Conservation (phyloP, 2,113 vertebrate species). For the Xyrauchen texanus region DNA sequence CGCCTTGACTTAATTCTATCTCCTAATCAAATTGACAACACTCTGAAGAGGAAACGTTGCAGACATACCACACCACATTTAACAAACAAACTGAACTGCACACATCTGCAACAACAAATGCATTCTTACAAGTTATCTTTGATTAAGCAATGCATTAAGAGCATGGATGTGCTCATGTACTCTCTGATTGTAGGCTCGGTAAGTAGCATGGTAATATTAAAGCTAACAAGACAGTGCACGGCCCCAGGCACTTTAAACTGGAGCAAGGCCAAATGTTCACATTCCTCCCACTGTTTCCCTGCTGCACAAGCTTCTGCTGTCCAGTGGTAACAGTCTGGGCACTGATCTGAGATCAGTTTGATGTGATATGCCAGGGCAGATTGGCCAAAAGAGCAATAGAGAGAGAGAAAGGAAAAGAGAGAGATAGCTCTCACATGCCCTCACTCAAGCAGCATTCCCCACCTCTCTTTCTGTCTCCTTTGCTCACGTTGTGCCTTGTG, state of each 20-base stretch:
- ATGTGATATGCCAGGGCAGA: background rate
- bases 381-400: background rate
- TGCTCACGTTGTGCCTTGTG: constrained; percentile 3
- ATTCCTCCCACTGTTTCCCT: constrained; percentile 69
- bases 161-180: too few relatives aligned
- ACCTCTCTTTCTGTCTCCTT: constrained; percentile 3
- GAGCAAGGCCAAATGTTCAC: constrained; percentile 66
- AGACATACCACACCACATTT: constrained; percentile 9
- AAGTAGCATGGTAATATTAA: constrained; percentile 49
- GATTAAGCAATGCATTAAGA: background rate
- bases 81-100: background rate
- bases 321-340: constrained; percentile 51
- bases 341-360: constrained; percentile 37
- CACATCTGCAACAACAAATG: too few relatives aligned
- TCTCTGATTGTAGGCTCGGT: too few relatives aligned
- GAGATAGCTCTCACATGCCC: constrained; percentile 38
- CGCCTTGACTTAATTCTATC: background rate
- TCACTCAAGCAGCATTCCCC: constrained; percentile 31
- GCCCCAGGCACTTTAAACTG: constrained; percentile 58
- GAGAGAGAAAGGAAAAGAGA: background rate
- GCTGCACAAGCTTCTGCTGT: constrained; percentile 40
- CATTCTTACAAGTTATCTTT: background rate
- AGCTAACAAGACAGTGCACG: constrained; percentile 47
- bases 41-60: background rate
- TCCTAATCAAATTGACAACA: background rate